Base-by-base conservation (phyloP, 2,888 invertebrate genomes). In the Aporophyla lueneburgensis region DNA sequence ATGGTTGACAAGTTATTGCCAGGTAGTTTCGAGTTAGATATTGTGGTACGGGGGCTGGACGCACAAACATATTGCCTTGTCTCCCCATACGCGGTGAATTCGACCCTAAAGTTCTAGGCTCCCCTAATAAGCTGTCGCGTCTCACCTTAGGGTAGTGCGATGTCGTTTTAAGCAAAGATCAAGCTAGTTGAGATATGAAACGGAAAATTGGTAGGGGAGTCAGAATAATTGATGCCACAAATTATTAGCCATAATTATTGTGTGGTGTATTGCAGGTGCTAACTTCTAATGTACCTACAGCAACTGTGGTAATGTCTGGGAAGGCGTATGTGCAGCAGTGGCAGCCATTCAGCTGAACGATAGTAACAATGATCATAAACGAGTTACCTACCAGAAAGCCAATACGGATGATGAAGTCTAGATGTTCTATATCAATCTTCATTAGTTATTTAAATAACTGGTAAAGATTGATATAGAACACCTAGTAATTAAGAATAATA, bases 101-200 rank as follows among this genome's bases (percentile, higher is more conserved):
- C 94, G 92, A 95, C 96, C 96, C 95, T 93, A 94, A 96, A 96
- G 93, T 96, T 96, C 94, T 94, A 94, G 95, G 93, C 94, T 94
- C 95, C 96, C 95, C 95, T 96, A 96, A 96, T 96, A 96, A 96
- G 95, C 94, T 91, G 92, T 91, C 91, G 91, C 93, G 93, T 94
- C 94, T 95, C 94, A 96, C 95, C 95, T 95, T 93, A 93, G 95
- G 94, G 95, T 92, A 92, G 88, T 89, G 88, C 89, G 88, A 87
- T 87, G 89, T 90, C 87, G 87, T 84, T 88, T 69, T 78, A 71
- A 58, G 72, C 92, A 93, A 88, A 94, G 94, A 94, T 81, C 86
- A 83, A 69, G 63, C 78, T 27, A 16, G 53, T 56, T 71, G 58
- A 86, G 79, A 77, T 70, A 80, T 74, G 75, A 74, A 68, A 67